Conservation (phyloP, 2,888 invertebrate genomes). For the Pharmacophagus antenor region DNA sequence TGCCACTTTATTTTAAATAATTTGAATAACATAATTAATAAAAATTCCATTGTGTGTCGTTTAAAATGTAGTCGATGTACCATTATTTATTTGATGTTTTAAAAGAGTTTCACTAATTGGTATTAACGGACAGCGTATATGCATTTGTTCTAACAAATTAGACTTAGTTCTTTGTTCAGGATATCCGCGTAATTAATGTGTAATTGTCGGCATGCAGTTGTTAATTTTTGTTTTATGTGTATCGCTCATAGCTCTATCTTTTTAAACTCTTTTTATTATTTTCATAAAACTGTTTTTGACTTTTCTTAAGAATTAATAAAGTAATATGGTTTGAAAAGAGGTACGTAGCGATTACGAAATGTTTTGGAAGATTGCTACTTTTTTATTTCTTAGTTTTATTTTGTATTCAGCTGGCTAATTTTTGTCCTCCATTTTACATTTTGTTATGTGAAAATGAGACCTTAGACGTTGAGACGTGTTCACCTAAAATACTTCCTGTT, state of each 20-base stretch:
- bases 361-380: too few species aligned
- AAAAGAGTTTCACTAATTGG: not conserved
- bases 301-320: not conserved
- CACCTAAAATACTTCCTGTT: too few species aligned
- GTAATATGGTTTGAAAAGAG: too few species aligned
- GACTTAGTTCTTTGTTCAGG: slow-evolving; percentile 26
- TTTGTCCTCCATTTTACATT: too few species aligned
- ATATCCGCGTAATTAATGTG: slow-evolving; percentile 31
- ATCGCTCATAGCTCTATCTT: not conserved
- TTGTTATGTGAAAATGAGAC: too few species aligned
- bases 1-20: too few species aligned
- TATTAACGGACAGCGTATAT: slow-evolving; percentile 3
- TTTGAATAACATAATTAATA: not conserved
- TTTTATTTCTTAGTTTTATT: too few species aligned
- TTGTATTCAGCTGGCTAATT: too few species aligned
- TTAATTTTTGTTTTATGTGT: slow-evolving; percentile 19
- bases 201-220: slow-evolving; percentile 30
- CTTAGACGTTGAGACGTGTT: too few species aligned
- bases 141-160: slow-evolving; percentile 25
- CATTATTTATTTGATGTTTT: not conserved
- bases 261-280: slow-evolving; percentile 7
- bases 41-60: not conserved
- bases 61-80: too few species aligned
- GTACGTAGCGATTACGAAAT: too few species aligned
- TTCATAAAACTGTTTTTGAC: slow-evolving; percentile 1